Evolutionary conservation across 1,140 invertebrate species (phyloP).

Genomic region (Teleogryllus occipitalis): DNA sequence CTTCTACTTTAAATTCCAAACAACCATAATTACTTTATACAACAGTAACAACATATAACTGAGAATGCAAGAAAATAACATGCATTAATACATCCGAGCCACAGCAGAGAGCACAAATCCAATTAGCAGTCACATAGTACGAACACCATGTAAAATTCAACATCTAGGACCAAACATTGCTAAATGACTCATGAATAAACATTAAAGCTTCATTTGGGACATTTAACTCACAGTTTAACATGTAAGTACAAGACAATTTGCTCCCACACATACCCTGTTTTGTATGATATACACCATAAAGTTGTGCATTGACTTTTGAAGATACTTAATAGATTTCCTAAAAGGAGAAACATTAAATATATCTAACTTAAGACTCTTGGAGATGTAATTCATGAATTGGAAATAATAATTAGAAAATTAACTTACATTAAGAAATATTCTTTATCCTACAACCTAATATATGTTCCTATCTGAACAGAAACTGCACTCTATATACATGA

Average conservation of each 20-base stretch:
- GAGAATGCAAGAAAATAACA: background rate
- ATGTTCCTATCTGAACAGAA: background rate
- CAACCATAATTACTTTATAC: background rate
- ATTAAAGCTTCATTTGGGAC: background rate
- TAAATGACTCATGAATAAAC: background rate
- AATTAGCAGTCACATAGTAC: background rate
- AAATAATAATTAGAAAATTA: background rate
- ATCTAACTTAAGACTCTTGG: background rate
- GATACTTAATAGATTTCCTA: background rate
- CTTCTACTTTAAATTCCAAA: background rate
- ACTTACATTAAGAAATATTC: background rate
- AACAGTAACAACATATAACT: background rate
- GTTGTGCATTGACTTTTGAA: background rate
- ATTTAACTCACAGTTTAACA: background rate
- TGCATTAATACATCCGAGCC: background rate
- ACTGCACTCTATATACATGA: background rate
- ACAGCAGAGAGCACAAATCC: background rate
- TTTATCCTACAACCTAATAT: background rate
- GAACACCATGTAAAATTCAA: background rate
- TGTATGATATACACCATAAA: background rate
- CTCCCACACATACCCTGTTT: slow-evolving; percentile 3
- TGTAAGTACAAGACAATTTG: background rate
- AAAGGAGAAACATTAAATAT: background rate
- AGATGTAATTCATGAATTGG: background rate
- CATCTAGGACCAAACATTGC: background rate